Evolutionary conservation across 2,113 vertebrate genomes (phyloP), one percentile per base, ranked within the genome.

Genomic region (Scortum barcoo): DNA sequence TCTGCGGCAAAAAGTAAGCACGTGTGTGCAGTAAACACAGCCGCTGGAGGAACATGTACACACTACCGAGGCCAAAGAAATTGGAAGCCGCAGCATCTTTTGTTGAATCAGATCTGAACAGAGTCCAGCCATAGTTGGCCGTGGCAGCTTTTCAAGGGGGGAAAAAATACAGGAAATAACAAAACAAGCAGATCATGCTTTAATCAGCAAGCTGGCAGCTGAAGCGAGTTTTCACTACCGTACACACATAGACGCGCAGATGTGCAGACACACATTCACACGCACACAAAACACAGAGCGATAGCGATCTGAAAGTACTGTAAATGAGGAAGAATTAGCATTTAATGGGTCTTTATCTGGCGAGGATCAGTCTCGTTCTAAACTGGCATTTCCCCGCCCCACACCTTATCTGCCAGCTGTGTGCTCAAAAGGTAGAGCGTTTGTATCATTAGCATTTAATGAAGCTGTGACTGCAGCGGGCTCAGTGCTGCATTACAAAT

Each of bases 271-370:
- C 57, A 69, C 62, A 62, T 14, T 46, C 71, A 71, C 24, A 72
- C 28, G 77, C 40, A 69, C 40, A 73, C 56, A 80, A 75, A 19
- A 76, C 42, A 68, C 40, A 26, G 17, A 65, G 20, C 72, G 92
- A 94, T 93, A 77, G 54, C 7, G 17, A 95, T 95, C 93, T 92
- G 48, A 82, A 84, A 86, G 89, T 73, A 75, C 67, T 86, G 87
- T 68, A 91, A 95, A 94, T 88, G 70, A 85, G 87, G 63, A 90
- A 28, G 78, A 91, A 93, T 95, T 94, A 94, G 86, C 89, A 92
- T 94, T 90, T 94, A 95, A 94, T 93, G 89, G 86, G 74, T 78
- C 83, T 83, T 92, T 94, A 94, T 95, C 93, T 87, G 72, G 42
- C 5, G 40, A 78, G 72, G 75, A 92, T 94, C 93, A 87, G 86